Base-by-base conservation (phyloP, 2,113 vertebrate species). In the Amphiprion percula region DNA sequence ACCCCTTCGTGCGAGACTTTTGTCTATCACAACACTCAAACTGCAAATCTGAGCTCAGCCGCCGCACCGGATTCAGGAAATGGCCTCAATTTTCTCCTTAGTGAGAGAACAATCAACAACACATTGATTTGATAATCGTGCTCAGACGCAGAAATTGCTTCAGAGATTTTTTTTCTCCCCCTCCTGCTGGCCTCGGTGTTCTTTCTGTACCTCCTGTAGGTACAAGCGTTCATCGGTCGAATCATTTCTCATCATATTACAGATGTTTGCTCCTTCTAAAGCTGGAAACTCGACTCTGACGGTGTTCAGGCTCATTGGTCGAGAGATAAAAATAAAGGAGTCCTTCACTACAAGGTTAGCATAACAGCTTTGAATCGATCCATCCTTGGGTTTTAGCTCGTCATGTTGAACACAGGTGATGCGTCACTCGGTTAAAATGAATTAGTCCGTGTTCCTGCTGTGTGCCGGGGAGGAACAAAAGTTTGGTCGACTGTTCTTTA, bases 21-120 rank as follows among this genome's bases (percentile, higher is more conserved):
- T 49, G 21, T 53, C 12, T 2, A n/a, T 37, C 21, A 19, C 44
- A 68, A 68, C 33, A 55, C 65, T 37, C 52, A 65, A 58, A 60
- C 26, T 46, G 55, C 0, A 12, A 30, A 70, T n/a, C 56, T 23
- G 17, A 28, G 17, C 56, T 10, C 8, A 44, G 41, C 41, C 4
- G 41, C 41, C 0, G 12, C 41, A 15, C 14, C 17, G 49, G 15
- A 50, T 19, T 68, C 50, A 54, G 5, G 64, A 67, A 53, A 67
- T n/a, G 21, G 21, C 64, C 64, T 23, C 41, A 23, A n/a, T 33
- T 71, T 60, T 60, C 44, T 33, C 41, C n/a, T 60, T 23, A 33
- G 49, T 23, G n/a, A 28, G 28, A 16, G 23, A 26, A 24, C 37
- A 26, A 63, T 47, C 47, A 72, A 59, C 33, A 26, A 19, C 24